Evolutionary conservation across 2,113 vertebrate genomes (phyloP), one percentile per base, ranked within the genome.

Genomic region (Rostratula benghalensis): DNA sequence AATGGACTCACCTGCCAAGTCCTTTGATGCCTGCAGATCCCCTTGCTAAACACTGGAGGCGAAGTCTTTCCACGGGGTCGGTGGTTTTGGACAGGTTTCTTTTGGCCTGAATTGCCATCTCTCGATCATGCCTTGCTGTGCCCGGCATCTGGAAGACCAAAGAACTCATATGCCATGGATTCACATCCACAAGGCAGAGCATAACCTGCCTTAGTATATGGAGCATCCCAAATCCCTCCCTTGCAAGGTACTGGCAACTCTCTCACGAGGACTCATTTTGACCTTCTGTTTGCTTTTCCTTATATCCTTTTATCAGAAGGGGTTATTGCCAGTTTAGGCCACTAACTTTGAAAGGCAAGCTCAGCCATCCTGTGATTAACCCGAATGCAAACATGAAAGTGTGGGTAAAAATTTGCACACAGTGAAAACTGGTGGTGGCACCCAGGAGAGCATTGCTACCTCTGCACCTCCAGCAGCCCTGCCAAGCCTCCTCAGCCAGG

Each of bases 21-120:
- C 99, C 99, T 97, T 99, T 99, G 97, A 99, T 99, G 43, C 99
- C 99, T 1, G 99, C 98, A 2, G 99, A 99, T 4, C 99, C 99
- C 50, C 98, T 96, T 37, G 98, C 83, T 86, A 99, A 97, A 83
- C 99, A 99, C 91, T 98, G 98, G 9, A 99, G 97, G 3, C 99
- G 96, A 28, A 99, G 98, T 17, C 87, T 97, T 95, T 99, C 99
- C 11, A 99, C 63, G 0, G 98, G 99, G 83, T 99, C 98, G 0
- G 97, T 95, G 27, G 98, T 97, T 13, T 73, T 93, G 0, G 65
- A 9, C 69, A 99, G 97, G 22, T 96, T 97, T 46, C 80, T 98
- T 87, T 97, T 98, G 67, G 99, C 98, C 8, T 98, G 98, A 50
- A 98, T 87, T 1, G 97, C 97, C 99, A 99, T 99, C 68, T 99